Evolutionary conservation across 2,888 invertebrate genomes (phyloP).

Genomic region (Phalangium opilio): DNA sequence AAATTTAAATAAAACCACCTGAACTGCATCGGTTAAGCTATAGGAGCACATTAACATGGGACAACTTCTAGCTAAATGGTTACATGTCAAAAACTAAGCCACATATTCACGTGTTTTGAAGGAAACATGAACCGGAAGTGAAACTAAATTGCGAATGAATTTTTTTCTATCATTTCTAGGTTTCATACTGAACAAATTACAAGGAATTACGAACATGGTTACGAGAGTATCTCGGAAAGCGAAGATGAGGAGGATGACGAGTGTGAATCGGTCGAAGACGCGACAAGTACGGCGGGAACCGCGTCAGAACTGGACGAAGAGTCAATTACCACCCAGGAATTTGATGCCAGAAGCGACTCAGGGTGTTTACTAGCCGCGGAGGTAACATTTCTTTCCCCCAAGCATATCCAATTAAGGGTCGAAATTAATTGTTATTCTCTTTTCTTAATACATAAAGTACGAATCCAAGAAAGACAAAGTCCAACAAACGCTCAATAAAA

Average conservation of each 20-base stretch:
- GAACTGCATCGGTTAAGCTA: too few species aligned
- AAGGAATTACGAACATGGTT: constrained; percentile 7
- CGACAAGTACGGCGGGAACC: constrained; percentile 1
- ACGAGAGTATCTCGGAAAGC: constrained; percentile 30
- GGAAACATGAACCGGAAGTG: too few species aligned
- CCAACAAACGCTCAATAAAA: constrained; percentile 26
- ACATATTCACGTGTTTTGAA: too few species aligned
- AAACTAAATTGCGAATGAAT: too few species aligned
- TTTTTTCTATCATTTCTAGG: too few species aligned
- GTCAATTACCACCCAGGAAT: neutral
- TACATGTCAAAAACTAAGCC: too few species aligned
- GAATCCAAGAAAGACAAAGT: constrained; percentile 9
- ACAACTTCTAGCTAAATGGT: too few species aligned
- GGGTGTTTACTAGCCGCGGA: constrained; percentile 3
- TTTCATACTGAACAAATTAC: constrained; percentile 9
- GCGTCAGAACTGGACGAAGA: constrained; percentile 2
- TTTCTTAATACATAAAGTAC: neutral
- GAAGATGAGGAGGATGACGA: constrained; percentile 32
- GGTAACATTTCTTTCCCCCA: neutral
- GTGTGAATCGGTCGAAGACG: constrained; percentile 11
- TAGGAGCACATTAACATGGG: too few species aligned
- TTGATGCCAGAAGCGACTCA: constrained; percentile 3
- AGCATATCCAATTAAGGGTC: too few species aligned
- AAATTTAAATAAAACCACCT: too few species aligned
- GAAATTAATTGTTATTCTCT: too few species aligned